phyloP scores from a whole-genome alignment of 2,888 invertebrate species.

The Drosophila barbarae region DNA sequence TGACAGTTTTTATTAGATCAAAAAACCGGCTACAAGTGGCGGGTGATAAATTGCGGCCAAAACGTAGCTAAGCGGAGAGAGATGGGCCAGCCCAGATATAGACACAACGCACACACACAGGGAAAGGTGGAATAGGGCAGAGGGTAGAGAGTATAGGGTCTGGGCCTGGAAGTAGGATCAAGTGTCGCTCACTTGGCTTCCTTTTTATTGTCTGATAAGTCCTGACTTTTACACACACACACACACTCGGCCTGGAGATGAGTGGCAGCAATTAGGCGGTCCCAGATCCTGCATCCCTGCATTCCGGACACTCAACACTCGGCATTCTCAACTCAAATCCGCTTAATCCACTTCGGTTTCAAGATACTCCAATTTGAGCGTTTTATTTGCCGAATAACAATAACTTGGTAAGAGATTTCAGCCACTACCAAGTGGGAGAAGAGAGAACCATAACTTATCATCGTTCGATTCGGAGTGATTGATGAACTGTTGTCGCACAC shows the following conservation, averaged over 20 bases:
- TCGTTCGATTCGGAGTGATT: slow-evolving; percentile 30
- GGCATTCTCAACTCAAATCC: slow-evolving; percentile 10
- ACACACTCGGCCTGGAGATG: not conserved
- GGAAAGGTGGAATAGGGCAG: not conserved
- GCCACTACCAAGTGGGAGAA: not conserved
- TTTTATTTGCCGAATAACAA: slow-evolving; percentile 9
- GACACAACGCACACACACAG: not conserved
- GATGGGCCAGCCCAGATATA: slow-evolving; percentile 28
- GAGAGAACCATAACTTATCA: slow-evolving; percentile 16
- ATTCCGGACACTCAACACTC: not conserved
- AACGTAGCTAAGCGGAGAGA: slow-evolving; percentile 18
- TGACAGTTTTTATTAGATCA: slow-evolving; percentile 76
- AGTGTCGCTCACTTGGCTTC: slow-evolving; percentile 36
- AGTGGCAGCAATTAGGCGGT: slow-evolving; percentile 26
- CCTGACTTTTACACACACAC: slow-evolving; percentile 25
- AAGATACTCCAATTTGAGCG: not conserved
- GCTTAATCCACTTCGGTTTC: slow-evolving; percentile 3
- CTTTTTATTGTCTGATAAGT: slow-evolving; percentile 32
- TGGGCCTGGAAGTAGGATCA: slow-evolving; percentile 13
- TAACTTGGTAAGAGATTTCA: not conserved
- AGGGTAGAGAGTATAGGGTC: not conserved
- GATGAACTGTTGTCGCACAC: slow-evolving; percentile 27
- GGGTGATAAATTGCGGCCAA: slow-evolving; percentile 71
- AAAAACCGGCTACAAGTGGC: slow-evolving; percentile 72
- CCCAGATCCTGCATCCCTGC: slow-evolving; percentile 4